phyloP scores from a whole-genome alignment of 2,113 vertebrate species.

The Hippopotamus amphibius region DNA sequence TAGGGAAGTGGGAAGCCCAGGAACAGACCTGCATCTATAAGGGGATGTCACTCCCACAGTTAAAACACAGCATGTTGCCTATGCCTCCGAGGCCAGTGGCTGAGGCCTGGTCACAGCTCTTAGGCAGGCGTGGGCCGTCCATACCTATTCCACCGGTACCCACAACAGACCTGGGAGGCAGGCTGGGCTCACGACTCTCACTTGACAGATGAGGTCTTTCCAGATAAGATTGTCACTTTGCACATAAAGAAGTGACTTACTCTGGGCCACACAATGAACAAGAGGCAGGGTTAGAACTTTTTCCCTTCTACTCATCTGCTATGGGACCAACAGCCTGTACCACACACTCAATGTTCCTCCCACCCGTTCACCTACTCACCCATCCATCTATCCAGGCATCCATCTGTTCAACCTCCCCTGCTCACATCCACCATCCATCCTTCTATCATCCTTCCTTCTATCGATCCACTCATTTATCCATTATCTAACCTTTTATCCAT shows the following conservation, averaged over 20 bases:
- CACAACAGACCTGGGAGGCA: not conserved
- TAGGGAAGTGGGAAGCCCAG: fast-evolving
- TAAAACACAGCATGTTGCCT: not conserved
- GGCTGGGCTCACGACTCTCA: not conserved
- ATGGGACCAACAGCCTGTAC: not conserved
- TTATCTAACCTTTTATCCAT: not conserved
- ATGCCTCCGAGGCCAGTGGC: not conserved
- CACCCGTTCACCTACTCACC: not conserved
- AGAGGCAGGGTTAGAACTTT: not conserved
- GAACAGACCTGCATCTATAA: not conserved
- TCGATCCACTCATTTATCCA: too few species aligned
- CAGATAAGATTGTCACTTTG: not conserved
- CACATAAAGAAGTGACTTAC: not conserved
- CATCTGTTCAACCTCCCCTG: not conserved
- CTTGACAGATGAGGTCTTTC: not conserved
- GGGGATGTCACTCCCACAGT: not conserved
- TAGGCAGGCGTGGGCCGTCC: not conserved
- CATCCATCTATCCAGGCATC: too few species aligned
- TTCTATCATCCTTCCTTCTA: not conserved
- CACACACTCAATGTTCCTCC: not conserved
- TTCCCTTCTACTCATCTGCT: not conserved
- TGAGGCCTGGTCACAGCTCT: not conserved
- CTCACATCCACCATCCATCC: not conserved
- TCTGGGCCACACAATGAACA: not conserved
- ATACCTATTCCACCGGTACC: not conserved